Percentiles rank a stretch among this genome's conserved stretches.
These are phyloP conservation scores for Empis stercorea DNA, from an alignment of 2,888 invertebrate species.

Conservation along the genomic window DNA sequence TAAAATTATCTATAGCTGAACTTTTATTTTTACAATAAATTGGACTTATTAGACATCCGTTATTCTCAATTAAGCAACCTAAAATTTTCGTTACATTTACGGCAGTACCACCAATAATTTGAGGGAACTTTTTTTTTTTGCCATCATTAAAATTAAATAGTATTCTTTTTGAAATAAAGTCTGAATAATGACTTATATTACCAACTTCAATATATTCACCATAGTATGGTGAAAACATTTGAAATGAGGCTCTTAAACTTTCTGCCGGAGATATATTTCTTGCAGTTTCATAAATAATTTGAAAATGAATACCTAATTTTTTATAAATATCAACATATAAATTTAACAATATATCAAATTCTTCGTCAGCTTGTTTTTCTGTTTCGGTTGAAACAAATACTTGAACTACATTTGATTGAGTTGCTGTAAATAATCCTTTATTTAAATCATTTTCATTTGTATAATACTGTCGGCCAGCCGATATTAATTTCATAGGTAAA, in stretches of 20 bases:
- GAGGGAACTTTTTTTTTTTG: slow-evolving; percentile 47
- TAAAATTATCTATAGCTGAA: not conserved
- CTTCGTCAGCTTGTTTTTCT: slow-evolving; percentile 35
- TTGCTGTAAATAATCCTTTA: slow-evolving; percentile 49
- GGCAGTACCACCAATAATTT: slow-evolving; percentile 57
- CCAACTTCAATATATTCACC: slow-evolving; percentile 59
- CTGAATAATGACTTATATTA: slow-evolving; percentile 54
- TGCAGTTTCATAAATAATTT: slow-evolving; percentile 48
- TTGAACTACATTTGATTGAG: slow-evolving; percentile 55
- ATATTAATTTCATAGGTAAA: slow-evolving; percentile 57
- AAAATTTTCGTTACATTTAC: slow-evolving; percentile 62
- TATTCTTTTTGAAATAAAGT: slow-evolving; percentile 66
- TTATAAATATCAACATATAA: slow-evolving; percentile 47
- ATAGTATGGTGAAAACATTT: slow-evolving; percentile 57
- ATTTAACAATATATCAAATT: slow-evolving; percentile 44
- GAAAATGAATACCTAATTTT: slow-evolving; percentile 52
- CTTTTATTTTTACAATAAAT: not conserved
- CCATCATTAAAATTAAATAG: slow-evolving; percentile 52
- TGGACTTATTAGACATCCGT: slow-evolving; percentile 18
- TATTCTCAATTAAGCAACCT: slow-evolving; percentile 57
- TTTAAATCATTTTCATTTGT: slow-evolving; percentile 11
- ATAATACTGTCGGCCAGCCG: slow-evolving; percentile 56
- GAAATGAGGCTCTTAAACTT: slow-evolving; percentile 51
- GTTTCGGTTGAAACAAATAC: slow-evolving; percentile 48
- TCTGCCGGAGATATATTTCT: slow-evolving; percentile 50